phyloP scores from a whole-genome alignment of 2,113 vertebrate genomes.

The Pteropus alecto region DNA sequence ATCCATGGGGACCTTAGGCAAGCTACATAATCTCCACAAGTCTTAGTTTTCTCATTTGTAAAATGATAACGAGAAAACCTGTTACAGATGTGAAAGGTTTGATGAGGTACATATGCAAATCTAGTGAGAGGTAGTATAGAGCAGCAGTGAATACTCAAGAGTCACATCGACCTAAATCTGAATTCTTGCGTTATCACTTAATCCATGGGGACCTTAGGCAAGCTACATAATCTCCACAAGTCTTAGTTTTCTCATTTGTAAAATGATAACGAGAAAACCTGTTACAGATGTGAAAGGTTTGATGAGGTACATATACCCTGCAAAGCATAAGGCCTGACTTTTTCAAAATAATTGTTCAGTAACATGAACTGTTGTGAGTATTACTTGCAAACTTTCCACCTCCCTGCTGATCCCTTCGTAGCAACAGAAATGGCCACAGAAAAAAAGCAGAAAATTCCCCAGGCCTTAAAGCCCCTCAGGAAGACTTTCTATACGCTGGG shows the following conservation, averaged over 20 bases:
- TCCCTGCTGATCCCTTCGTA: not conserved
- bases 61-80: not conserved
- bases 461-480: not conserved
- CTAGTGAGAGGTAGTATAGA: not conserved
- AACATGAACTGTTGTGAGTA: not conserved
- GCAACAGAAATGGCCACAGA: not conserved
- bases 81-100: not conserved
- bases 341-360: not conserved
- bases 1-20: not conserved
- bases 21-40: not conserved
- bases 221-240: not conserved
- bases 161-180: not conserved
- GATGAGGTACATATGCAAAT: not conserved
- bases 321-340: not conserved
- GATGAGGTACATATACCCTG: not conserved
- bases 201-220: not conserved
- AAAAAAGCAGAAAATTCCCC: not conserved
- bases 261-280: not conserved
- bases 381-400: not conserved
- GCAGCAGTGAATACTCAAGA: not conserved
- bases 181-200: constrained; percentile 4
- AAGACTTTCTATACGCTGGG: not conserved
- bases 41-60: constrained; percentile 4
- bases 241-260: constrained; percentile 4
- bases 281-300: not conserved